A percentile compares a stretch with the other conserved stretches of the same genome.
phyloP scores from a whole-genome alignment of 2,797 vertebrate species.

The Muscicapa comitata region DNA sequence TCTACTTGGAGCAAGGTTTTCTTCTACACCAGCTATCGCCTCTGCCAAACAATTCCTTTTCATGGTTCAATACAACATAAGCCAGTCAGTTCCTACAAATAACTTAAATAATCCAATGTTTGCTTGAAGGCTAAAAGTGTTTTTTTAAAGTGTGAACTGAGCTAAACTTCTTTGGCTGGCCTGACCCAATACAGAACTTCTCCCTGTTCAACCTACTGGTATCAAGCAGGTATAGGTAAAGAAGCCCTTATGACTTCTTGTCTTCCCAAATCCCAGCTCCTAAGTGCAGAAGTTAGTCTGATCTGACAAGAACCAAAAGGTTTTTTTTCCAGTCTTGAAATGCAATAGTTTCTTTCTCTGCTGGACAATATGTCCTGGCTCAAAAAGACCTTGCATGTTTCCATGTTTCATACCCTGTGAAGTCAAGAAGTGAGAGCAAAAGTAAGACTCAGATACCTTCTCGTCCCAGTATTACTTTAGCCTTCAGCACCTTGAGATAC shows the following conservation, averaged over 20 bases:
- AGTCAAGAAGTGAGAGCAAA: neutral
- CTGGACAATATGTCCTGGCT: neutral
- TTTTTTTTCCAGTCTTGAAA: neutral
- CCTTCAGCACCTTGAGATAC: neutral
- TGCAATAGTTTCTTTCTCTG: neutral
- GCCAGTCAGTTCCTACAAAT: neutral
- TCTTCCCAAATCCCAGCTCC: neutral
- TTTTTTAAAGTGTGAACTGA: neutral
- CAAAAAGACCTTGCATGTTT: neutral
- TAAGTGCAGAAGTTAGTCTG: neutral
- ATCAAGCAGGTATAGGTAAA: neutral
- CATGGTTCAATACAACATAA: neutral
- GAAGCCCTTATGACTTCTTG: neutral
- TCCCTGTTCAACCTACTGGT: neutral
- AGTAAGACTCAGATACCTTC: neutral
- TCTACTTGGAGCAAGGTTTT: neutral
- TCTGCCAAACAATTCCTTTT: neutral
- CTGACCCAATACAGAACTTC: neutral
- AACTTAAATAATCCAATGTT: neutral
- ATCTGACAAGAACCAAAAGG: neutral
- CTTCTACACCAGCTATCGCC: neutral
- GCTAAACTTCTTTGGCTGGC: neutral
- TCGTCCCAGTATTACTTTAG: neutral
- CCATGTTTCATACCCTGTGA: neutral
- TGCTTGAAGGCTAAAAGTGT: neutral